Evolutionary conservation across 2,888 invertebrate genomes (phyloP), one percentile per base, ranked within the genome.

Genomic region (Fissipunctia ypsillon): DNA sequence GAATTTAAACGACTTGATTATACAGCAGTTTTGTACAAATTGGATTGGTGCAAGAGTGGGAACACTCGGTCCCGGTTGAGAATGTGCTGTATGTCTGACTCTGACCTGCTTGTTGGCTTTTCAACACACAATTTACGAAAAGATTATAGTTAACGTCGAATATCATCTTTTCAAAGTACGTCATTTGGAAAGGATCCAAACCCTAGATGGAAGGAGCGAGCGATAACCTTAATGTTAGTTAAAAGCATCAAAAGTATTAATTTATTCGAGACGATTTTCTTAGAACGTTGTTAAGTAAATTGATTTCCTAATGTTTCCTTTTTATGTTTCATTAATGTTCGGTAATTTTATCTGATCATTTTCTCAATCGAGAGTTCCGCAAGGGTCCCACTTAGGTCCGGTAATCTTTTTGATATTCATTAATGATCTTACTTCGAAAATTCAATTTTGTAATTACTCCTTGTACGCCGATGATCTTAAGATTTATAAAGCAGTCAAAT

Each of bases 121-220:
- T 35, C 31, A 54, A 50, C 76, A 52, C 56, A 79, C 41, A 74
- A 50, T 64, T 64, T 83, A 79, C 69, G 59, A 67, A 64, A 56
- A 74, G 45, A 76, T 81, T 82, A 78, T 78, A 78, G 84, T 81
- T 79, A 75, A 82, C 76, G 56, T 67, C 52, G 66, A 76, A 73
- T 78, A 83, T 78, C 81, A 84, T 83, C 73, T 83, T 79, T 80
- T 76, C 70, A 80, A 74, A 84, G 80, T 71, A 76, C 73, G 79
- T 73, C 71, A 75, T 80, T 87, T 88, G 87, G 87, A 87, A 76
- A 69, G 48, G 16, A 71, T 87, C 87, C 88, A 87, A 86, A 48
- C 31, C 63, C 69, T 68, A 61, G 71, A 79, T 60, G 56, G 57
- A 59, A 80, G 64, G 54, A 76, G 60, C 38, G 71, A 68, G 22